phyloP scores from a whole-genome alignment of 2,888 invertebrate genomes.

The Mesorhabditis spiculigera region DNA sequence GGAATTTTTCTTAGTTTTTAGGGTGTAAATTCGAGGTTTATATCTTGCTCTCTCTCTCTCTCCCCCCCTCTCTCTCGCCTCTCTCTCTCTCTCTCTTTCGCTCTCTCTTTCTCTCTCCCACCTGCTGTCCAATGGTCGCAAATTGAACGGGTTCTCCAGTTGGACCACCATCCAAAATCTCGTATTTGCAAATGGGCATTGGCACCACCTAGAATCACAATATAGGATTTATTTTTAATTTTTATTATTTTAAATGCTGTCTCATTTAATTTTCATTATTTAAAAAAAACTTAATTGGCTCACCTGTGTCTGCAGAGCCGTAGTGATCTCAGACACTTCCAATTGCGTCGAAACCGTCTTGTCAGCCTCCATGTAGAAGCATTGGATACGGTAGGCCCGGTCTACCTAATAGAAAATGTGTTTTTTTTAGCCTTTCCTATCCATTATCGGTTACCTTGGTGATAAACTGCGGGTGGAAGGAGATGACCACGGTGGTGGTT shows the following conservation, averaged over 20 bases:
- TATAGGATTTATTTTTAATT: no score
- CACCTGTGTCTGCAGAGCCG: constrained; percentile 56
- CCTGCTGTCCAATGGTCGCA: constrained; percentile 55
- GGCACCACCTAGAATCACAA: constrained; percentile 42
- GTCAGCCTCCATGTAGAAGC: constrained; percentile 59
- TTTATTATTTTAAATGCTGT: no score
- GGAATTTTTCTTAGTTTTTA: background rate
- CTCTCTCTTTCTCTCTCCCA: background rate
- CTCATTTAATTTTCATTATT: no score
- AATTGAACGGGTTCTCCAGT: constrained; percentile 56
- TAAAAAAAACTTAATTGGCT: no score
- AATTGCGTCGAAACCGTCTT: constrained; percentile 56
- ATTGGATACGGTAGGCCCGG: constrained; percentile 57
- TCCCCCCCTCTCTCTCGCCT: background rate
- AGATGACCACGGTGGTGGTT: constrained; percentile 56
- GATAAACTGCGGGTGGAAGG: constrained; percentile 58
- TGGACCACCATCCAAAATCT: constrained; percentile 57
- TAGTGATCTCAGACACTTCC: constrained; percentile 57
- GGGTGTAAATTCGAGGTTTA: background rate
- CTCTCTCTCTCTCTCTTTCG: background rate
- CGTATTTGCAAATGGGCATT: constrained; percentile 57
- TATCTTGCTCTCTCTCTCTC: background rate
- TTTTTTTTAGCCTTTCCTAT: background rate
- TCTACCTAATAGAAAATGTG: background rate
- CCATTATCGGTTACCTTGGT: constrained; percentile 42